These are phyloP conservation scores for Heliconius erato DNA, from an alignment of 2,888 invertebrate species.

Conservation along the genomic window DNA sequence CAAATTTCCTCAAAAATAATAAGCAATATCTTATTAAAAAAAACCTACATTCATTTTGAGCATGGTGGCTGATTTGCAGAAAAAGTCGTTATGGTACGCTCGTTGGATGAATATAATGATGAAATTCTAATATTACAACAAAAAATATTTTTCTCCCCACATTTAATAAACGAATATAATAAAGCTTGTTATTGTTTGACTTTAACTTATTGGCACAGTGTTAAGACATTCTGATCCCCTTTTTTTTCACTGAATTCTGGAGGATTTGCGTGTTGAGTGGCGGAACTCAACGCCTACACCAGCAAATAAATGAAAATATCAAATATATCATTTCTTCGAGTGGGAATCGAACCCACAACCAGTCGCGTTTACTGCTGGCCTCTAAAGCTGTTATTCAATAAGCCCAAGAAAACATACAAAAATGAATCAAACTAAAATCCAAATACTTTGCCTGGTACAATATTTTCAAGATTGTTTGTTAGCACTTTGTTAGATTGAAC, in stretches of 20 bases:
- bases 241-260: no score
- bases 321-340: no score
- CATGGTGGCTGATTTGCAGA: background rate
- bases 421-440: slow-evolving; percentile 13
- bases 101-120: background rate
- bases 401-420: slow-evolving; percentile 18
- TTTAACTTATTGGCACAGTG: no score
- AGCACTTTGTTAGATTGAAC: background rate
- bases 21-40: background rate
- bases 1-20: background rate
- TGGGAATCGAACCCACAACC: no score
- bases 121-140: background rate
- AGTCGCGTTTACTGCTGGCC: no score
- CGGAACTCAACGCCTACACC: no score
- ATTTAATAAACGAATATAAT: background rate
- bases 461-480: slow-evolving; percentile 3
- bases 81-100: background rate
- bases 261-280: no score
- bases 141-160: background rate
- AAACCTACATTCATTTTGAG: slow-evolving; percentile 1
- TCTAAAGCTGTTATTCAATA: slow-evolving; percentile 14
- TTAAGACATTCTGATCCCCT: no score
- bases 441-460: slow-evolving; percentile 14
- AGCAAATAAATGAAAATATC: no score
- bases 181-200: background rate